Percentiles rank a stretch among this genome's conserved stretches.
These are phyloP conservation scores for Epinotia demarniana DNA, from an alignment of 2,888 invertebrate genomes.

Conservation along the genomic window DNA sequence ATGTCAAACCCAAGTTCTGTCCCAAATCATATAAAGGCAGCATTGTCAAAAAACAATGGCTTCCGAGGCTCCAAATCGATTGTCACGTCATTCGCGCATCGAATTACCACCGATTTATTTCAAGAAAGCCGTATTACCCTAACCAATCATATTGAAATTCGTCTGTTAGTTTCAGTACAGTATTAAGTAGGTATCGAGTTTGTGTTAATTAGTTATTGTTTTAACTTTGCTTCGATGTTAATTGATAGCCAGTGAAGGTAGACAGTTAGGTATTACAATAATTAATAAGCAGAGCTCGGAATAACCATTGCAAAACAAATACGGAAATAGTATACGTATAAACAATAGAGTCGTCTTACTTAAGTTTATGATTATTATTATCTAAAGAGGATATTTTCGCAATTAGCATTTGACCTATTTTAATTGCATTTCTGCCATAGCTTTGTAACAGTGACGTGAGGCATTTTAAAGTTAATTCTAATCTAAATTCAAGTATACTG, in stretches of 20 bases:
- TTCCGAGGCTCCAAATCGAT: slow-evolving; percentile 56
- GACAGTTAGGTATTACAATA: slow-evolving; percentile 21
- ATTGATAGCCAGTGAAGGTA: neutral
- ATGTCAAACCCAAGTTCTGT: slow-evolving; percentile 48
- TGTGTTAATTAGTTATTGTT: slow-evolving; percentile 50
- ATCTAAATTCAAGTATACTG: too few relatives aligned
- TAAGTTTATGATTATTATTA: too few relatives aligned
- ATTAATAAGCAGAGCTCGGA: neutral
- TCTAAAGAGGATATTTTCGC: too few relatives aligned
- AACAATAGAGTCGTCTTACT: too few relatives aligned
- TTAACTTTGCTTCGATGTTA: slow-evolving; percentile 32
- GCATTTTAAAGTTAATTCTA: too few relatives aligned
- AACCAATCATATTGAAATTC: neutral
- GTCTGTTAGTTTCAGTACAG: slow-evolving; percentile 49
- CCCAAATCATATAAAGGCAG: slow-evolving; percentile 46
- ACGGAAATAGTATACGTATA: too few relatives aligned
- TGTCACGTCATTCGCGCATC: slow-evolving; percentile 51
- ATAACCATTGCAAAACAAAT: too few relatives aligned
- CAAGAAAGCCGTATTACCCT: neutral
- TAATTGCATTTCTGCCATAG: too few relatives aligned
- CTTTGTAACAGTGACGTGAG: too few relatives aligned
- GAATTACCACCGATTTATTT: slow-evolving; percentile 35
- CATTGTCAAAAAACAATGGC: slow-evolving; percentile 56
- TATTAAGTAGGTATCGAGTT: slow-evolving; percentile 49
- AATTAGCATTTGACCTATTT: too few relatives aligned